Percentiles rank a stretch among this genome's conserved stretches.
Evolutionary conservation across 2,888 invertebrate genomes (phyloP).

Genomic region (Lycaena phlaeas): DNA sequence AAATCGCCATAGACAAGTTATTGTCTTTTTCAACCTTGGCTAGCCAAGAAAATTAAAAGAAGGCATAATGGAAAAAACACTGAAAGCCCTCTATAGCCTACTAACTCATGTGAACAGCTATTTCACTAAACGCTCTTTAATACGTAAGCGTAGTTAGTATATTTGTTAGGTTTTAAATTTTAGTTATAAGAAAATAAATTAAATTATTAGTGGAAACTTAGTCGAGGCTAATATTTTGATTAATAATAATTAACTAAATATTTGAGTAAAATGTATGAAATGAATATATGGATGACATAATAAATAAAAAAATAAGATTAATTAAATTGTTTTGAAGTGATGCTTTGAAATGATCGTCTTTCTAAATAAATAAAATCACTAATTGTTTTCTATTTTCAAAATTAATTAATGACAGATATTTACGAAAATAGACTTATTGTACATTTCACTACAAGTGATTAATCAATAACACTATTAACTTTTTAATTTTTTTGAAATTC

Average conservation of each 20-base stretch:
- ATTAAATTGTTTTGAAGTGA: constrained; percentile 44
- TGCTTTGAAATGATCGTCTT: constrained; percentile 40
- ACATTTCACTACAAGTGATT: neutral
- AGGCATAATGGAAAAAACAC: constrained; percentile 23
- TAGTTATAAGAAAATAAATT: constrained; percentile 12
- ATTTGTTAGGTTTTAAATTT: constrained; percentile 1
- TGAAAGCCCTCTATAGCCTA: constrained; percentile 14
- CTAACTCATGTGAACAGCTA: constrained; percentile 11
- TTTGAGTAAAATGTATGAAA: constrained; percentile 30
- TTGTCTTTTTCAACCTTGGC: constrained; percentile 18
- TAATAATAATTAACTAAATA: neutral
- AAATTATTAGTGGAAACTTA: constrained; percentile 14
- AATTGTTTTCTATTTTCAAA: constrained; percentile 29
- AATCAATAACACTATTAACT: neutral
- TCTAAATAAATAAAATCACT: constrained; percentile 27
- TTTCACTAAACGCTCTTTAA: constrained; percentile 33
- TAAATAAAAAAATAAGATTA: constrained; percentile 27
- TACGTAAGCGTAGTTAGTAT: constrained; percentile 50
- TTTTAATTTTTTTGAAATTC: neutral
- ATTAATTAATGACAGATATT: constrained; percentile 20
- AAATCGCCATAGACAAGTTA: too few relatives aligned
- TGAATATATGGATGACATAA: constrained; percentile 28
- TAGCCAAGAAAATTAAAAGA: constrained; percentile 38
- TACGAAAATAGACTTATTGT: constrained; percentile 6
- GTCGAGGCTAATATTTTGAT: neutral